Percentiles rank a stretch among this genome's conserved stretches.
These are phyloP conservation scores for Clusia tigrina DNA, from an alignment of 2,888 invertebrate species.

Conservation along the genomic window DNA sequence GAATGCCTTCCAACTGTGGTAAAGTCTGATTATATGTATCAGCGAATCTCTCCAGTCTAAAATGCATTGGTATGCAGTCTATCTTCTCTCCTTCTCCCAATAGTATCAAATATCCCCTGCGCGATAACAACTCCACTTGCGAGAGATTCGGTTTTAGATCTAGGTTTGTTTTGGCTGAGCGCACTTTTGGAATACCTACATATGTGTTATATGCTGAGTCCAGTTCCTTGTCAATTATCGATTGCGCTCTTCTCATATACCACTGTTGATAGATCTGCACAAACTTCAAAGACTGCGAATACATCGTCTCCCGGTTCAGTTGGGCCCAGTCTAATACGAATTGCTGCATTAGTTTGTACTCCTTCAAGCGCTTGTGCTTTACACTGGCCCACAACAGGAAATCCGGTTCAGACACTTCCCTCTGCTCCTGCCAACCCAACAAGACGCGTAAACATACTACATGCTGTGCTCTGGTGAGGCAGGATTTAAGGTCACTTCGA, in stretches of 20 bases:
- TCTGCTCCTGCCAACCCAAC: conserved; percentile 35
- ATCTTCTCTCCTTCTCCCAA: conserved; percentile 22
- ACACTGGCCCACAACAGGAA: conserved; percentile 39
- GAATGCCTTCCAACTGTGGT: conserved; percentile 2
- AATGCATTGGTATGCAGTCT: conserved; percentile 37
- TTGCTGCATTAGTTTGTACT: conserved; percentile 43
- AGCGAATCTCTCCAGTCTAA: conserved; percentile 40
- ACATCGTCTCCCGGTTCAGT: conserved; percentile 41
- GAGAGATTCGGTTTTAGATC: conserved; percentile 36
- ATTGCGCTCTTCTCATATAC: conserved; percentile 34
- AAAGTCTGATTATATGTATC: conserved; percentile 18
- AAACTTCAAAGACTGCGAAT: conserved; percentile 40
- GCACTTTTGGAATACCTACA: conserved; percentile 52
- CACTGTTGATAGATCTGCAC: conserved; percentile 44
- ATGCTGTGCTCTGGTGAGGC: conserved; percentile 44
- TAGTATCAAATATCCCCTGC: conserved; percentile 29
- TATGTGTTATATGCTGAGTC: conserved; percentile 43
- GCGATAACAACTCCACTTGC: conserved; percentile 37
- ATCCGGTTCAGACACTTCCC: conserved; percentile 38
- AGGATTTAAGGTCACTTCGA: conserved; percentile 38
- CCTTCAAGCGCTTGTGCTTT: conserved; percentile 36
- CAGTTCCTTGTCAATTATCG: conserved; percentile 30
- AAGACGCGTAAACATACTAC: conserved; percentile 45
- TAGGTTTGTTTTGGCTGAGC: conserved; percentile 37
- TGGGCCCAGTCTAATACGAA: conserved; percentile 41